Percentiles rank a stretch among this genome's conserved stretches.
These are phyloP conservation scores for Patagioenas fasciata DNA, from an alignment of 2,113 vertebrate species.

Conservation along the genomic window DNA sequence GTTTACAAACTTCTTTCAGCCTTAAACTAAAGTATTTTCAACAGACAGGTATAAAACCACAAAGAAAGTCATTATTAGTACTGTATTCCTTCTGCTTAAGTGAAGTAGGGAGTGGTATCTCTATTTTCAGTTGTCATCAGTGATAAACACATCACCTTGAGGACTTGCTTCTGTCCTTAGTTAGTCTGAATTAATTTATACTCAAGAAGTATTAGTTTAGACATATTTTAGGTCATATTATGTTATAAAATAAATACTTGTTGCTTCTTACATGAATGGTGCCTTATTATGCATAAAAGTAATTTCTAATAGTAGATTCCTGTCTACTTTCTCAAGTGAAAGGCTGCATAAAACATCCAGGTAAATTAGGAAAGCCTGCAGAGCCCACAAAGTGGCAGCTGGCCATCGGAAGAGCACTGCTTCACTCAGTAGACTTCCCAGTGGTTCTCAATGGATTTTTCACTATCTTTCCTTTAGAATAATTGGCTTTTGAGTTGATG, in stretches of 20 bases:
- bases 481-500: accelerated
- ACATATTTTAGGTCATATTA: background rate
- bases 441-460: background rate
- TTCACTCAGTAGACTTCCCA: background rate
- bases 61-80: background rate
- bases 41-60: background rate
- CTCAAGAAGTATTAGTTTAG: background rate
- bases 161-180: background rate
- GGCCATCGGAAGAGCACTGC: background rate
- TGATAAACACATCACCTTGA: background rate
- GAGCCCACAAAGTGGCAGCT: background rate
- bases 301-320: background rate
- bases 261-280: background rate
- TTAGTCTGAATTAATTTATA: background rate
- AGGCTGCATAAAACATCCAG: background rate
- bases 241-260: too few species aligned
- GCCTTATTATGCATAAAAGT: background rate
- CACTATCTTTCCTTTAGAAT: background rate
- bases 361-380: background rate
- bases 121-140: background rate
- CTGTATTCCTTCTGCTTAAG: background rate
- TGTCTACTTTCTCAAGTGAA: background rate
- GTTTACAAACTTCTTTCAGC: background rate
- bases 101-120: background rate
- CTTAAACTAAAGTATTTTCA: background rate